Base-by-base conservation (phyloP, 2,113 vertebrate species). In the Alosa alosa region DNA sequence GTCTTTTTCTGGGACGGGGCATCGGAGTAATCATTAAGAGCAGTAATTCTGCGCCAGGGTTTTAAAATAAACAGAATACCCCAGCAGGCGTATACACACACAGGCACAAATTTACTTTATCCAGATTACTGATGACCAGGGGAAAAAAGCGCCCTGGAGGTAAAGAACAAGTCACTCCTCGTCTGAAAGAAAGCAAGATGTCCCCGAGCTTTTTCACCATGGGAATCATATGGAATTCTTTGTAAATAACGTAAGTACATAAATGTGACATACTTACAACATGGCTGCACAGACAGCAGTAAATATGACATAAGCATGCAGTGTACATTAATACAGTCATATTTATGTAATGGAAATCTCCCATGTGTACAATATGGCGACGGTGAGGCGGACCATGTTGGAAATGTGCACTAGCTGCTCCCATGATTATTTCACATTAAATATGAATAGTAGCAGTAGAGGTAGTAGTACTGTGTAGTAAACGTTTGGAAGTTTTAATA, bases 31-130 rank as follows among this genome's bases (percentile, higher is more conserved):
- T 95, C 94, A 94, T 94, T 93, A 94, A 93, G 90, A 93, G 93
- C 93, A 94, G 94, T 95, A 95, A 96, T 91, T 96, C 94, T 93
- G 91, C 88, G 90, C 88, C 90, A 92, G 91, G 90, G 91, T 93
- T 94, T 93, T 96, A 93, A 95, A 95, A 96, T 96, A 96, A 96
- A 96, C 95, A 95, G 89, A 93, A 93, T 94, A 93, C 94, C 94
- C 92, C 89, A 92, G 91, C 93, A 93, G 92, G 92, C 93, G 93
- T 95, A 95, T 95, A 95, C 94, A 44, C 41, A 95, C 94, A 93
- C 93, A 94, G 92, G 90, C 88, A 85, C 90, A 85, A 88, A 95
- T 95, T 95, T 95, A 96, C 95, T 95, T 95, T 93, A 95, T 92
- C 92, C 89, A 88, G 94, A 94, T 95, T 93, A 90, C 93, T 92